A percentile compares a stretch with the other conserved stretches of the same genome.
These are phyloP conservation scores for Scotopteryx bipunctaria DNA, from an alignment of 2,888 invertebrate species.

Conservation along the genomic window DNA sequence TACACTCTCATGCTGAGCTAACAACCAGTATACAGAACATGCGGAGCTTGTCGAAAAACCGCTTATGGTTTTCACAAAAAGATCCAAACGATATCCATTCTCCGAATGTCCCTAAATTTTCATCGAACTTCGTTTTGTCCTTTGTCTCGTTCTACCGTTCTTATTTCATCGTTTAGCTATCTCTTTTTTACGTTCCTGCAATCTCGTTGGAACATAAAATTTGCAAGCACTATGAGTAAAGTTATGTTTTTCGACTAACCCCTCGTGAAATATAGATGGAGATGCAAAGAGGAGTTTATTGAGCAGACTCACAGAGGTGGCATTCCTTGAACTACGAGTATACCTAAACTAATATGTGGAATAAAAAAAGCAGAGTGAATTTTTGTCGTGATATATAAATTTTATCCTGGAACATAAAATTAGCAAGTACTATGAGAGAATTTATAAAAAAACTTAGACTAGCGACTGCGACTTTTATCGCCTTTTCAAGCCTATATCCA, in stretches of 20 bases:
- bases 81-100: constrained; percentile 4
- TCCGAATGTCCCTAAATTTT: constrained; percentile 8
- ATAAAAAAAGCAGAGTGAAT: neutral
- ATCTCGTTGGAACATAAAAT: constrained; percentile 52
- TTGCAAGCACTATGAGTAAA: constrained; percentile 52
- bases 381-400: too few relatives aligned
- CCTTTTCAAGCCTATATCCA: too few relatives aligned
- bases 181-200: constrained; percentile 28
- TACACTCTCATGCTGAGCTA: neutral
- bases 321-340: neutral
- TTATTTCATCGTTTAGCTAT: too few relatives aligned
- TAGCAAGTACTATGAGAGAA: too few relatives aligned
- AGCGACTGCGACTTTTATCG: too few relatives aligned
- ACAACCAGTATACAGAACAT: neutral
- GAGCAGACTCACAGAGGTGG: neutral
- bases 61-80: constrained; percentile 7
- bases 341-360: neutral
- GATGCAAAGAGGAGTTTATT: constrained; percentile 30
- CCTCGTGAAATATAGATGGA: constrained; percentile 53
- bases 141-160: too few relatives aligned
- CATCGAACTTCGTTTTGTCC: constrained; percentile 15
- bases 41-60: neutral
- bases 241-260: constrained; percentile 50
- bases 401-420: too few relatives aligned
- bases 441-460: too few relatives aligned